These are phyloP conservation scores for Chamaea fasciata DNA, from an alignment of 2,113 vertebrate genomes.

Conservation along the genomic window DNA sequence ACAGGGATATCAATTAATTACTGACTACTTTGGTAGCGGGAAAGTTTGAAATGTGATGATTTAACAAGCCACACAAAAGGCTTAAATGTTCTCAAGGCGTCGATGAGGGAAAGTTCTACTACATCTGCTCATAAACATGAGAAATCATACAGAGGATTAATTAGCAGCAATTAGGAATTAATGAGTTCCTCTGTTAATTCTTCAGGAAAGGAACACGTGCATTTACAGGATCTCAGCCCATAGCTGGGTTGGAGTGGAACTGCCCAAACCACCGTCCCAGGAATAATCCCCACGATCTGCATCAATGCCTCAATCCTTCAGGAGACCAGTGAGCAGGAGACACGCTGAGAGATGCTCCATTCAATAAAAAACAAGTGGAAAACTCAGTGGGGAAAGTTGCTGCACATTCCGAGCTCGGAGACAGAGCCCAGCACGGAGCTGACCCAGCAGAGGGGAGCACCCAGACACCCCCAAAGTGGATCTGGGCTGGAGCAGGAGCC, in stretches of 20 bases:
- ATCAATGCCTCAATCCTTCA: background rate
- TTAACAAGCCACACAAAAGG: background rate
- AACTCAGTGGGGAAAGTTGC: accelerated
- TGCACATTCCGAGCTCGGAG: background rate
- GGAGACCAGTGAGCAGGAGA: background rate
- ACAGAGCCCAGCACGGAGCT: background rate
- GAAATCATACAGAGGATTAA: constrained; percentile 15
- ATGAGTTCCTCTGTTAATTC: background rate
- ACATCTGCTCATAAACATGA: background rate
- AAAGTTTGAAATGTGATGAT: background rate
- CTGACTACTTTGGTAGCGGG: background rate
- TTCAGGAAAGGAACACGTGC: background rate
- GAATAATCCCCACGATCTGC: background rate
- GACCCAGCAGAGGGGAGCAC: accelerated
- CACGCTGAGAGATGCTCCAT: accelerated
- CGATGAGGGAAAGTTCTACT: background rate
- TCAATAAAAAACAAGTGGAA: background rate
- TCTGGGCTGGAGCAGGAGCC: background rate
- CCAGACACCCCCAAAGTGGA: background rate
- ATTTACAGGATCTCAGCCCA: background rate
- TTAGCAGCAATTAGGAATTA: constrained; percentile 41
- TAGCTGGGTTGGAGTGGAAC: background rate
- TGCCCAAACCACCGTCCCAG: background rate
- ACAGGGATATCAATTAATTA: background rate
- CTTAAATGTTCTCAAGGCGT: background rate